These are phyloP conservation scores for Chloebia gouldiae DNA, from an alignment of 2,113 vertebrate genomes.

Conservation along the genomic window DNA sequence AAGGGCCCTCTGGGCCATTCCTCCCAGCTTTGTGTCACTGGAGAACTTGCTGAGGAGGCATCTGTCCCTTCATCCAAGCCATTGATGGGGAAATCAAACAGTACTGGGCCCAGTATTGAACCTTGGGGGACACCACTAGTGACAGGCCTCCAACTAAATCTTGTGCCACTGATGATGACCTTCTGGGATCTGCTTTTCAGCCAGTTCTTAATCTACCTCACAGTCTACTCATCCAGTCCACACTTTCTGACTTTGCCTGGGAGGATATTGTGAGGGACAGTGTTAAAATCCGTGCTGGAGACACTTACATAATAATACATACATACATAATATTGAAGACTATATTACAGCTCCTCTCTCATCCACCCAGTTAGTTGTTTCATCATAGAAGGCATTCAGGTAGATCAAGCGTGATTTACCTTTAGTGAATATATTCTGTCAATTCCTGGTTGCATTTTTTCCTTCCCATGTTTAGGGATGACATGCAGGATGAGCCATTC, in stretches of 20 bases:
- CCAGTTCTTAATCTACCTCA: background rate
- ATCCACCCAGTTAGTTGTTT: background rate
- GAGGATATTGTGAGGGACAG: background rate
- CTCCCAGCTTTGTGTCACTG: background rate
- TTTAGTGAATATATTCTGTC: background rate
- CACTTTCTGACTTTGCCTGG: background rate
- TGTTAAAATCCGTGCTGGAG: background rate
- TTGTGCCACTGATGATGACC: fast-evolving
- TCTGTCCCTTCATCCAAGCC: background rate
- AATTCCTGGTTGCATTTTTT: background rate
- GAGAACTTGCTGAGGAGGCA: background rate
- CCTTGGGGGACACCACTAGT: background rate
- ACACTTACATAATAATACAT: background rate
- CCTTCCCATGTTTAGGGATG: background rate
- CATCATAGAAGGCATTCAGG: background rate
- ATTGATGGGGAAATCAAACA: background rate
- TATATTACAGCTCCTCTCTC: background rate
- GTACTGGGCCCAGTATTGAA: background rate
- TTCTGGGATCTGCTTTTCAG: background rate
- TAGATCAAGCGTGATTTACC: background rate
- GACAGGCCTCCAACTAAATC: background rate
- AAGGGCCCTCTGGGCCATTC: background rate
- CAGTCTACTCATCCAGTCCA: background rate
- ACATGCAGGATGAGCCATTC: fast-evolving
- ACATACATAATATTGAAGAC: background rate